Evolutionary conservation across 2,113 vertebrate genomes (phyloP).

Genomic region (Neodontobutis hainanensis): DNA sequence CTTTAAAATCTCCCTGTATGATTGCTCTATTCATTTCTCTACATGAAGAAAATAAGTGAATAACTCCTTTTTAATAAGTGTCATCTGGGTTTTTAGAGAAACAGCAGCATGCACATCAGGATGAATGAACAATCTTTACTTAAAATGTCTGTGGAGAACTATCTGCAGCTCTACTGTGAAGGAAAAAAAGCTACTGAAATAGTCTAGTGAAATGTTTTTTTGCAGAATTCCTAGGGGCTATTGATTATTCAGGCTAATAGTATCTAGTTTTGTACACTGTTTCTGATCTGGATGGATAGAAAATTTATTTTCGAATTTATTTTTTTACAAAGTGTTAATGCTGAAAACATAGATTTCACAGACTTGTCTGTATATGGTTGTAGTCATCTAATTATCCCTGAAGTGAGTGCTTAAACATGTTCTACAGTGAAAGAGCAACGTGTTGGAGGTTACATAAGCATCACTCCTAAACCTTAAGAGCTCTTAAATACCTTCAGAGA

Average conservation of each 20-base stretch:
- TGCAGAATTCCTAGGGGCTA: too few species aligned
- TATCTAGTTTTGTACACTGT: too few species aligned
- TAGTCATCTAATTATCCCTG: background rate
- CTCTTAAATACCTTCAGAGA: conserved; percentile 14
- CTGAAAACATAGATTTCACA: too few species aligned
- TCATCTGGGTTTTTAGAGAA: background rate
- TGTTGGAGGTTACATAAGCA: conserved; percentile 20
- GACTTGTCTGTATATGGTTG: background rate
- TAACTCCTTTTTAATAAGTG: conserved; percentile 17
- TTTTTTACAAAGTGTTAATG: too few species aligned
- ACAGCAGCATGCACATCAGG: background rate
- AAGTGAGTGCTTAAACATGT: background rate
- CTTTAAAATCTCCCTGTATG: conserved; percentile 24
- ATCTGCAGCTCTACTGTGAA: too few species aligned
- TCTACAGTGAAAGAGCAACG: background rate
- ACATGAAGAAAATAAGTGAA: conserved; percentile 28
- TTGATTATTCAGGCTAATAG: too few species aligned
- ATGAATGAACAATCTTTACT: too few species aligned
- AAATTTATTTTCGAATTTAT: too few species aligned
- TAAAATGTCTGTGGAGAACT: too few species aligned
- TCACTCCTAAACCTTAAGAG: conserved; percentile 5
- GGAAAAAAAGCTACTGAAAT: too few species aligned
- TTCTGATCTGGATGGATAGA: too few species aligned
- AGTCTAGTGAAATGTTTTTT: too few species aligned
- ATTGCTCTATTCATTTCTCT: conserved; percentile 16